Conservation (phyloP, 1,140 invertebrate species). For the Drosophila setifemur region DNA sequence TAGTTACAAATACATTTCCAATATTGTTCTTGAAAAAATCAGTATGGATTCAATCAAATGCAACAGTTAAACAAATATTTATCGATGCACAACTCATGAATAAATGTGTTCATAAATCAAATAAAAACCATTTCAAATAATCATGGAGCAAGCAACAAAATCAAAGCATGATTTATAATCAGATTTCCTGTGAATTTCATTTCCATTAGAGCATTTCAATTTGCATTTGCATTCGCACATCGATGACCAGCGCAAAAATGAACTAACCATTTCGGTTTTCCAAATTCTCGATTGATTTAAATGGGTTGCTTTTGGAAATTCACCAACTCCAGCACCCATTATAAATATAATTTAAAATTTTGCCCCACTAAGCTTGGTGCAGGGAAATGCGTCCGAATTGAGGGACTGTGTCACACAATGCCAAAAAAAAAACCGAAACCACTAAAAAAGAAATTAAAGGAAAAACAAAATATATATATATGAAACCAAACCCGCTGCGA, state of each 20-base stretch:
- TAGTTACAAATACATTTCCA: no score
- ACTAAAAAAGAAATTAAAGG: background rate
- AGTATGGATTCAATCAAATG: background rate
- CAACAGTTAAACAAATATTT: background rate
- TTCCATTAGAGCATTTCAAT: background rate
- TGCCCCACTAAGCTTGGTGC: background rate
- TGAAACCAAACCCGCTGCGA: background rate
- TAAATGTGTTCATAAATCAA: no score
- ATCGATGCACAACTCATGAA: background rate
- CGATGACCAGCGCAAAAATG: background rate
- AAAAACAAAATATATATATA: no score
- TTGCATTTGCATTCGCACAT: background rate
- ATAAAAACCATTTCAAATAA: no score
- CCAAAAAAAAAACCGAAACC: background rate
- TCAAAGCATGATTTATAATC: background rate
- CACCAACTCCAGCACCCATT: background rate
- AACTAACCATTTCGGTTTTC: no score
- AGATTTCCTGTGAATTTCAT: background rate
- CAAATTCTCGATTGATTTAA: no score
- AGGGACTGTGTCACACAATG: conserved; percentile 12
- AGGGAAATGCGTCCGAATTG: background rate
- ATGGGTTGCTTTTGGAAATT: no score
- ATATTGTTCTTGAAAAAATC: background rate
- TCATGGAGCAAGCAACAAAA: no score
- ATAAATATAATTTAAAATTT: background rate